phyloP scores from a whole-genome alignment of 2,797 vertebrate genomes.

The Poeciliopsis presidionis region DNA sequence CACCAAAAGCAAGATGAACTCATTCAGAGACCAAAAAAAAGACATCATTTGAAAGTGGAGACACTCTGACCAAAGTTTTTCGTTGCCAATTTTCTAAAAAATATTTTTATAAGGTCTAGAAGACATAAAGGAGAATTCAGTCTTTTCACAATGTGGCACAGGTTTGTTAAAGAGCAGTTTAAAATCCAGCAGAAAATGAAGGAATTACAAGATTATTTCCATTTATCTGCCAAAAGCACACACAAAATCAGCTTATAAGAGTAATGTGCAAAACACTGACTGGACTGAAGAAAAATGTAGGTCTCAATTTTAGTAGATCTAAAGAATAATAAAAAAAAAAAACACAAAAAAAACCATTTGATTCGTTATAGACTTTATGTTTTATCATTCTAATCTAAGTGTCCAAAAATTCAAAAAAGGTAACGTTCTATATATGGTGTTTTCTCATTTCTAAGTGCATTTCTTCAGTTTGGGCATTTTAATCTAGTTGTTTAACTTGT shows the following conservation, averaged over 20 bases:
- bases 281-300: too few relatives aligned
- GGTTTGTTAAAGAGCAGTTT: neutral
- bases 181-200: neutral
- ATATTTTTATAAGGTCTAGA: too few relatives aligned
- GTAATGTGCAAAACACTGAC: neutral
- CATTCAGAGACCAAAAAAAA: constrained; percentile 11
- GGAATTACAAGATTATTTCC: neutral
- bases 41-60: constrained; percentile 19
- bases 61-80: constrained; percentile 17
- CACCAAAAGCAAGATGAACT: constrained; percentile 12
- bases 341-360: neutral
- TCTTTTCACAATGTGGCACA: neutral
- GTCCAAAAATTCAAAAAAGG: neutral
- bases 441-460: neutral
- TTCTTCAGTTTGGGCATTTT: neutral
- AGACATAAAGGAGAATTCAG: neutral
- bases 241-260: neutral
- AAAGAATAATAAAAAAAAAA: neutral
- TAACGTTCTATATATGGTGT: neutral
- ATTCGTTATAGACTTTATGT: neutral
- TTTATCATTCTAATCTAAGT: neutral
- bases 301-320: neutral
- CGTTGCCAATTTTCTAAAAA: neutral
- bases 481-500: neutral
- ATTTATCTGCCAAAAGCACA: neutral